A percentile compares a stretch with the other conserved stretches of the same genome.
Conservation (phyloP, 2,888 invertebrate genomes). For the Clitarchus hookeri region DNA sequence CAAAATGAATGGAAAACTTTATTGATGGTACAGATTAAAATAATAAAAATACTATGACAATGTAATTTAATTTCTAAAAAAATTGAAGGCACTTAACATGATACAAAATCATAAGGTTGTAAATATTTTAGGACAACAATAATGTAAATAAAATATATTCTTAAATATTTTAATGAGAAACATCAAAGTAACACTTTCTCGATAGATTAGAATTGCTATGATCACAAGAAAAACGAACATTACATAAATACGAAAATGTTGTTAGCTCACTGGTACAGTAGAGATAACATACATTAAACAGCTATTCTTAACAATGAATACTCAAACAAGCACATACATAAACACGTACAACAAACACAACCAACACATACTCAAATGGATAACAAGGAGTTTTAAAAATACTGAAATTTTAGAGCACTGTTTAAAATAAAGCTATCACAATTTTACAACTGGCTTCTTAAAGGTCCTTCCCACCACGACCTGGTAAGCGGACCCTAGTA, state of each 20-base stretch:
- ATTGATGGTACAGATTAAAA: not conserved
- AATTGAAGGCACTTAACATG: not conserved
- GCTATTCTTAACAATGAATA: not conserved
- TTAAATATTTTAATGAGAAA: not conserved
- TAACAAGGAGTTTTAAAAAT: not conserved
- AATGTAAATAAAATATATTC: not conserved
- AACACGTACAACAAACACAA: not conserved
- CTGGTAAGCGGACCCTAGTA: conserved; percentile 37
- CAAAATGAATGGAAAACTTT: not conserved
- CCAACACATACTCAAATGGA: not conserved
- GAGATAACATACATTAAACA: not conserved
- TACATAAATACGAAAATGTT: not conserved
- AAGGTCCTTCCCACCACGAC: conserved; percentile 30
- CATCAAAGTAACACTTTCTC: not conserved
- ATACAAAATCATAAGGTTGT: not conserved
- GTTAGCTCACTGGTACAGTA: not conserved
- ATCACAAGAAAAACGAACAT: not conserved
- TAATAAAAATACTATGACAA: not conserved
- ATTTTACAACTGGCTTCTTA: not conserved
- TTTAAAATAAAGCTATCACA: not conserved
- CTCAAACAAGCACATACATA: not conserved
- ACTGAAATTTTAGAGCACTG: not conserved
- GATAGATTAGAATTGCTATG: not conserved
- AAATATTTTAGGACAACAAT: not conserved
- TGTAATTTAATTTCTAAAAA: not conserved